Evolutionary conservation across 2,888 invertebrate species (phyloP).

Genomic region (Thymelicus lineola): DNA sequence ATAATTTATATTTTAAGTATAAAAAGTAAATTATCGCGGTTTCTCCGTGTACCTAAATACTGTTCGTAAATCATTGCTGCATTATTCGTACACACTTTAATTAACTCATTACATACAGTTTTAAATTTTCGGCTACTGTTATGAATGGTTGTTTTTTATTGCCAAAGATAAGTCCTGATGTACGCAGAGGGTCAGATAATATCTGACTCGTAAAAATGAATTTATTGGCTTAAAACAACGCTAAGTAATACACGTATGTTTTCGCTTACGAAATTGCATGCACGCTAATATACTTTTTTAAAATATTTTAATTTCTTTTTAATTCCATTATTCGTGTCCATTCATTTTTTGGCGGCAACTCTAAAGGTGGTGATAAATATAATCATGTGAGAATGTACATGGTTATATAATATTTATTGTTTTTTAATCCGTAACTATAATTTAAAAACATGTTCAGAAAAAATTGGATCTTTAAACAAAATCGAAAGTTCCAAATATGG

Average conservation of each 20-base stretch:
- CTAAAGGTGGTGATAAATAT: conserved; percentile 2
- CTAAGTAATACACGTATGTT: conserved; percentile 21
- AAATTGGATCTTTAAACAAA: conserved; percentile 33
- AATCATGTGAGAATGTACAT: conserved; percentile 9
- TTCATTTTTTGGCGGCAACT: background rate
- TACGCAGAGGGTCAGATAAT: conserved; percentile 27
- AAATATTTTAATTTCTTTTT: conserved; percentile 22
- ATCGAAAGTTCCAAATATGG: conserved; percentile 77
- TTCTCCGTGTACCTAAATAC: background rate
- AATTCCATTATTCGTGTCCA: conserved; percentile 11
- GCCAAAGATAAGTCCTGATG: conserved; percentile 28
- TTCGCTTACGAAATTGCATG: conserved; percentile 24
- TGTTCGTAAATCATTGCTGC: conserved; percentile 11
- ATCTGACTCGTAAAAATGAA: conserved; percentile 35
- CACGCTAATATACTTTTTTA: conserved; percentile 4
- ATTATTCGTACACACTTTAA: conserved; percentile 18
- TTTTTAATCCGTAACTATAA: conserved; percentile 4
- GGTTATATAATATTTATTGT: background rate
- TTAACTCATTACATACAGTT: conserved; percentile 31
- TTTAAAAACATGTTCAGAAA: background rate
- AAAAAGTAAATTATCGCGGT: background rate
- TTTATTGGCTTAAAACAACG: conserved; percentile 35
- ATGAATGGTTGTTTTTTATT: conserved; percentile 34
- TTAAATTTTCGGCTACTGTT: conserved; percentile 36
- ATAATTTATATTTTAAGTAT: too few relatives aligned